Percentiles rank a stretch among this genome's conserved stretches.
phyloP scores from a whole-genome alignment of 2,888 invertebrate species.

The Pristionchus japonicus region DNA sequence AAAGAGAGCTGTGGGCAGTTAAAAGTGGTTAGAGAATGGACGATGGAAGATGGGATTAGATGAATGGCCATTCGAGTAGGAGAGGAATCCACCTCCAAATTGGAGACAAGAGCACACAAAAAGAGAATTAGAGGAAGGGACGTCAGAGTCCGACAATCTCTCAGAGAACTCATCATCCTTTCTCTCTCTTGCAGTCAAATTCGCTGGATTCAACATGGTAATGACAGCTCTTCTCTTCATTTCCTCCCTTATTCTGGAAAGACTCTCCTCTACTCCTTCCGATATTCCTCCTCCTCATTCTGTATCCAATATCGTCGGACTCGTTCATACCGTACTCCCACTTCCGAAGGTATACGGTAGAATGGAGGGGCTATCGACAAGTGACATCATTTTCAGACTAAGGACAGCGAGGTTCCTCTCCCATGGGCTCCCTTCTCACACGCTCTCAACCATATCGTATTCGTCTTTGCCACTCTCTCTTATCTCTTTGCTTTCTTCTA shows the following conservation, averaged over 20 bases:
- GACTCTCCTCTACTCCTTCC: slow-evolving; percentile 64
- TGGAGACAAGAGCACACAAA: background rate
- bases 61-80: background rate
- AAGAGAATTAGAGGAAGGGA: background rate
- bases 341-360: slow-evolving; percentile 63
- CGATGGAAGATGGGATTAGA: no score
- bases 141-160: background rate
- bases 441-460: slow-evolving; percentile 69
- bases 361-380: background rate
- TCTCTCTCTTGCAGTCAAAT: slow-evolving; percentile 66
- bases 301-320: slow-evolving; percentile 59
- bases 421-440: slow-evolving; percentile 62
- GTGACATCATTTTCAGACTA: slow-evolving; percentile 13
- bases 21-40: slow-evolving; percentile 18
- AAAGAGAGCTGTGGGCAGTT: slow-evolving; percentile 2
- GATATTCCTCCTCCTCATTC: slow-evolving; percentile 72
- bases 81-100: background rate
- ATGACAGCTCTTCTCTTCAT: slow-evolving; percentile 70
- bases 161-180: background rate
- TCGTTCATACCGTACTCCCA: slow-evolving; percentile 69
- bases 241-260: slow-evolving; percentile 65
- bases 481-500: slow-evolving; percentile 66
- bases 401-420: slow-evolving; percentile 52
- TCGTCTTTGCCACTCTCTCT: slow-evolving; percentile 63
- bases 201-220: slow-evolving; percentile 72